Conservation (phyloP, 1,140 invertebrate genomes). For the roundworm (Caenorhabditis elegans) region WBcel235 BX284602.5:13060501-13061000, state of each 20-base stretch:
- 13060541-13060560: too few relatives aligned
- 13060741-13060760: conserved; percentile 1
- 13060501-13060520: too few relatives aligned
- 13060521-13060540: too few relatives aligned
- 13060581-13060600: too few relatives aligned
- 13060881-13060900: conserved; percentile 21
- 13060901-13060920: too few relatives aligned
- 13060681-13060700: conserved; percentile 35
- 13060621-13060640: neutral
- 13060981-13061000: conserved; percentile 7
- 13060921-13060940: neutral
- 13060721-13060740: neutral
- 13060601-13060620: neutral
- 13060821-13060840: conserved; percentile 37
- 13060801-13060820: conserved; percentile 37
- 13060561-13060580: too few relatives aligned
- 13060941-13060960: neutral
- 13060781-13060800: conserved; percentile 33
- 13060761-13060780: neutral
- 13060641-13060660: neutral
- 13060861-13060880: neutral
- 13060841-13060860: conserved; percentile 23
- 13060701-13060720: conserved; percentile 22
- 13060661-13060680: conserved; percentile 37
- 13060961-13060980: conserved; percentile 31